Evolutionary conservation across 2,888 invertebrate genomes (phyloP).

Genomic region (Tipula vernalis): DNA sequence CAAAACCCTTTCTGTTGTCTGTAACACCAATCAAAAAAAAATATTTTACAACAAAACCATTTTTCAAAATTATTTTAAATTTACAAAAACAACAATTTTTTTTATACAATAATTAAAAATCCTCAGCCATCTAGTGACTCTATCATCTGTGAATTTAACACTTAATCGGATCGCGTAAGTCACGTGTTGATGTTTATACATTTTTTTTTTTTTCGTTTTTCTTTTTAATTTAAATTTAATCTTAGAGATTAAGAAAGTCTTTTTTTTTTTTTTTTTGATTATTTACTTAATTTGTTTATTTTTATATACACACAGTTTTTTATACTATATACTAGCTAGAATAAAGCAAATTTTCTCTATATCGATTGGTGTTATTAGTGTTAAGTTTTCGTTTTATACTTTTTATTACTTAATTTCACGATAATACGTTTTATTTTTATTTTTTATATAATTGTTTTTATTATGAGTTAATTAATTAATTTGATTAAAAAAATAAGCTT

Average conservation of each 20-base stretch:
- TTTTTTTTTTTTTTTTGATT: neutral
- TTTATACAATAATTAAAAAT: conserved; percentile 30
- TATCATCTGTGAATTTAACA: conserved; percentile 84
- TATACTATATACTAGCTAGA: conserved; percentile 5
- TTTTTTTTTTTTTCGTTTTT: conserved; percentile 7
- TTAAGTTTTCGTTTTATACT: neutral
- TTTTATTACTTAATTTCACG: neutral
- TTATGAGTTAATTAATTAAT: neutral
- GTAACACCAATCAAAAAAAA: neutral
- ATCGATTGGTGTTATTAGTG: conserved; percentile 7
- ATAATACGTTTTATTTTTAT: neutral
- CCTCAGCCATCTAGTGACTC: conserved; percentile 84
- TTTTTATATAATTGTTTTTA: neutral
- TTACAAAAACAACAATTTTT: neutral
- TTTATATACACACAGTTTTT: conserved; percentile 11
- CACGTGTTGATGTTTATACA: conserved; percentile 8
- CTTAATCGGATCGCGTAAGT: conserved; percentile 90
- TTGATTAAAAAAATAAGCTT: neutral
- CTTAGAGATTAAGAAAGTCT: neutral
- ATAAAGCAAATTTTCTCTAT: neutral
- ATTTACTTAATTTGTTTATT: conserved; percentile 12
- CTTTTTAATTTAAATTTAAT: conserved; percentile 9
- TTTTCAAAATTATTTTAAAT: neutral
- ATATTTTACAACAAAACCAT: neutral
- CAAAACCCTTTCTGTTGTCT: neutral